Evolutionary conservation across 30 jellyfish, hydroid and myxozoan species (phyloP).

Genomic region (Pseudorhiza aurosa): DNA sequence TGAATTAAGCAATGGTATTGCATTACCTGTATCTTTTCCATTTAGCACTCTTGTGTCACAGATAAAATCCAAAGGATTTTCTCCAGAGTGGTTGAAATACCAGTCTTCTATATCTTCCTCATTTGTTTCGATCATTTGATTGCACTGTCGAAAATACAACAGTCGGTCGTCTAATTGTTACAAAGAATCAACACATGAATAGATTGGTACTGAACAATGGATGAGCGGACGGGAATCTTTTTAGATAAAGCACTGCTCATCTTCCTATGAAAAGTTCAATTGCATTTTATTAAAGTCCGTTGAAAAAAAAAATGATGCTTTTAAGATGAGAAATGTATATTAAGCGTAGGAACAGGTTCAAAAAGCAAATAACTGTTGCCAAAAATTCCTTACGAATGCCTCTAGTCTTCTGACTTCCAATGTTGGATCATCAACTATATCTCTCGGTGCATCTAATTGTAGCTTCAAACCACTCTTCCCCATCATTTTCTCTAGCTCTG

Average conservation of each 20-base stretch:
- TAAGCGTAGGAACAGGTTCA: no score
- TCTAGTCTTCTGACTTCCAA: slow-evolving; percentile 72
- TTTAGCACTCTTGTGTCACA: slow-evolving; percentile 63
- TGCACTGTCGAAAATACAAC: slow-evolving; percentile 58
- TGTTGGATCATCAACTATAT: slow-evolving; percentile 84
- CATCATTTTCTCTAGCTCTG: slow-evolving; percentile 82
- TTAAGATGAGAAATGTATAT: no score
- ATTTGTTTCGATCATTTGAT: slow-evolving; percentile 73
- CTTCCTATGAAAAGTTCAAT: no score
- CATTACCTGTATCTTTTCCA: slow-evolving; percentile 71
- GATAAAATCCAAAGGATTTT: slow-evolving; percentile 70
- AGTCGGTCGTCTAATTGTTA: no score
- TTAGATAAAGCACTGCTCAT: no score
- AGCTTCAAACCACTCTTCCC: slow-evolving; percentile 72
- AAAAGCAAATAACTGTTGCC: background rate
- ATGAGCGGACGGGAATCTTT: no score
- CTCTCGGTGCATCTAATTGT: slow-evolving; percentile 85
- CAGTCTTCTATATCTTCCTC: slow-evolving; percentile 86
- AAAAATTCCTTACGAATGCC: slow-evolving; percentile 51
- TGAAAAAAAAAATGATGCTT: no score
- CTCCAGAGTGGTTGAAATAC: slow-evolving; percentile 59
- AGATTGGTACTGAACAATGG: no score
- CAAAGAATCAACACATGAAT: no score
- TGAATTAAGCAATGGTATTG: no score
- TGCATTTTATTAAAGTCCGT: no score